Conservation (phyloP, 2,888 invertebrate genomes). For the Drosophila subquinaria region DNA sequence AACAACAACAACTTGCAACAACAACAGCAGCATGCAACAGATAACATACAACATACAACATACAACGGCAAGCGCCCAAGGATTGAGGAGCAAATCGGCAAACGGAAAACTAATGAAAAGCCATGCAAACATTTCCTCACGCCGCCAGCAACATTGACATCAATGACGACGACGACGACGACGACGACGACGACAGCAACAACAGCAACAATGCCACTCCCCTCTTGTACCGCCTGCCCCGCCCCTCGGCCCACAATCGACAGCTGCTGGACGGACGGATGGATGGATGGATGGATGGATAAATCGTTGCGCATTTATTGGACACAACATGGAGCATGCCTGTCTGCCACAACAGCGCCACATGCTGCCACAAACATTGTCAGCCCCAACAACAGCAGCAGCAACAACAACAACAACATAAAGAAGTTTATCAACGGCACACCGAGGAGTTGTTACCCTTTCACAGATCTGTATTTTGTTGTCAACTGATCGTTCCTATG, state of each 20-base stretch:
- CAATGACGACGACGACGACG: conserved; percentile 39
- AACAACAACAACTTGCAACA: conserved; percentile 21
- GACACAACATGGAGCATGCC: conserved; percentile 66
- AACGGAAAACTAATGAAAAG: conserved; percentile 79
- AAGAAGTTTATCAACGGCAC: not conserved
- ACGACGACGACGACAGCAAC: too few relatives aligned
- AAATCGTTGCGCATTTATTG: conserved; percentile 76
- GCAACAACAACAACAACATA: conserved; percentile 1
- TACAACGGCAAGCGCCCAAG: conserved; percentile 37
- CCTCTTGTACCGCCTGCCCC: not conserved
- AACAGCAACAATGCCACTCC: conserved; percentile 29
- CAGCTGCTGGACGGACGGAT: conserved; percentile 65
- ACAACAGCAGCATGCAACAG: conserved; percentile 23
- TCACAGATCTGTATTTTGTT: not conserved
- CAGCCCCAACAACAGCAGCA: conserved; percentile 34
- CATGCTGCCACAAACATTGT: conserved; percentile 67
- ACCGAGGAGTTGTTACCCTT: not conserved
- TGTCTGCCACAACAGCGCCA: conserved; percentile 50
- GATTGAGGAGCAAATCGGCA: conserved; percentile 59
- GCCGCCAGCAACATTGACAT: conserved; percentile 76
- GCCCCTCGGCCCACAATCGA: conserved; percentile 50
- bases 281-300: conserved; percentile 60
- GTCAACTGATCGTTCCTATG: not conserved
- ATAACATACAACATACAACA: conserved; percentile 24
- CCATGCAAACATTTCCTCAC: conserved; percentile 84